Base-by-base conservation (phyloP, 2,797 vertebrate genomes). In the Microhierax caerulescens region DNA sequence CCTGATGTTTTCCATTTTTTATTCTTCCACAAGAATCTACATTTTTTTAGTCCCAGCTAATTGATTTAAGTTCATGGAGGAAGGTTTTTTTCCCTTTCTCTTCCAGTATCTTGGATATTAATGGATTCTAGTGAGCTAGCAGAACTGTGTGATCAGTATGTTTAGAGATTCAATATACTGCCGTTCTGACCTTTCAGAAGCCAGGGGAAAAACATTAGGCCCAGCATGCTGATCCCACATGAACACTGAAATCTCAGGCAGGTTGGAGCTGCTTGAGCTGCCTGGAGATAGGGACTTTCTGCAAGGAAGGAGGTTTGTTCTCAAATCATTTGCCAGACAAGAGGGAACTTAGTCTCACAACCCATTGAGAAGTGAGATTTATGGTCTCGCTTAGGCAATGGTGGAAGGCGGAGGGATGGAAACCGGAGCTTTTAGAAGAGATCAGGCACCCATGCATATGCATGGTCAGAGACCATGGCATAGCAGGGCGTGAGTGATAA, bases 11-110 rank as follows among this genome's bases (percentile, higher is more conserved):
- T 95, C 93, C 95, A 95, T 97, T 96, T 97, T 97, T 97, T 94
- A 94, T 93, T 96, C 97, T 96, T 96, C 91, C 63, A 57, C 96
- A 67, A 90, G 95, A 96, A 97, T 93, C 95, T 96, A 93, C 95
- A 93, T 94, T 94, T 96, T 95, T 95, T 94, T 61, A 94, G 65
- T 88, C 94, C 93, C 76, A 90, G 92, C 88, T 95, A 97, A 97
- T 97, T 97, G 97, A 97, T 97, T 97, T 93, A 94, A 95, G 93
- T 96, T 96, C 93, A 88, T 95, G 95, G 92, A 97, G 80, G 68
- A 96, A 88, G 74, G 69, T 5, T 90, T 88, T 86, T 72, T 81
- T 23, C 68, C 82, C 78, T 85, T 94, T 96, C 61, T 32, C 63
- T 83, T 69, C 93, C 75, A 91, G 78, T 92, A 73, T 53, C 72